Evolutionary conservation across 2,797 vertebrate species (phyloP), one percentile per base, ranked within the genome.

Genomic region (Cottoperca gobio): DNA sequence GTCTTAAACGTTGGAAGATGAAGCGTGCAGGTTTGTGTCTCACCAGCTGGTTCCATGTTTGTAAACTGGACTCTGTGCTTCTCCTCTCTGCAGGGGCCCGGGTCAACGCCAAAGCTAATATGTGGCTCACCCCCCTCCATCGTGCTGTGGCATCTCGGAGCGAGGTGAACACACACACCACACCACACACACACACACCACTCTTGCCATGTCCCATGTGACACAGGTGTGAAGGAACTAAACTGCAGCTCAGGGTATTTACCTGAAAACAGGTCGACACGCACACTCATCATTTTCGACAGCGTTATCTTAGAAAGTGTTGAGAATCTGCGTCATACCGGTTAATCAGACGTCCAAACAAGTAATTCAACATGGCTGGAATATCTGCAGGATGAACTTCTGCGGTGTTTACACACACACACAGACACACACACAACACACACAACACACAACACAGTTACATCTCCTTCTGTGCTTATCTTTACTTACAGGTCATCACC

Each of bases 81-180:
- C 8, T 33, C 33, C n/a, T n/a, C 33, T 33, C 94, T 89, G 28
- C 91, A 99, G 98, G 98, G 0, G 97, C 98, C 53, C 97, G 98
- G 46, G 98, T 99, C 62, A 99, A 99, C 78, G 97, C 98, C 93
- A 99, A 99, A 95, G 98, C 99, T 83, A 98, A 95, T 70, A 99
- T 99, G 97, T 99, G 98, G 98, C 94, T 99, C 88, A 99, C 98
- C 39, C 98, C 98, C 52, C 96, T 99, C 21, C 98, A 99, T 87
- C 96, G 98, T 3, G 97, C 98, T 0, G 97, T 99, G 81, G 98
- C 97, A 45, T 98, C 97, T 54, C 95, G 97, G 78, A 99, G 97
- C 31, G 97, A 99, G 94, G 98, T 98, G 88, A 94, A 93, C 24
- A 2, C 33, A 6, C 42, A 1, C 33, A n/a, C 48, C 50, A 58